Evolutionary conservation across 2,797 vertebrate genomes (phyloP).

Genomic region (Danio albolineatus): DNA sequence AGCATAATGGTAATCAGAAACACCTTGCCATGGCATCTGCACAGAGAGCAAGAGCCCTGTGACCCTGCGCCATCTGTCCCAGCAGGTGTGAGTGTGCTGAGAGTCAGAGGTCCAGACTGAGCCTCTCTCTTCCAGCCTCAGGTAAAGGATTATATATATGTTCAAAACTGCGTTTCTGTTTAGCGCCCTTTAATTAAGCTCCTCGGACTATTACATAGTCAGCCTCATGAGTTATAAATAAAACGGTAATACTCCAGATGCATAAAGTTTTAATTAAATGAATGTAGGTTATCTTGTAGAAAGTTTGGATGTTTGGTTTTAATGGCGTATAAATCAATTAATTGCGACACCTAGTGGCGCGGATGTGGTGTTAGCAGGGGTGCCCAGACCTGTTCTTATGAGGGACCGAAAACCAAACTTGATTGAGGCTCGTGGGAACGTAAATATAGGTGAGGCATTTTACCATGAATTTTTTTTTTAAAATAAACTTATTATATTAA

Average conservation of each 20-base stretch:
- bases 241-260: too few relatives aligned
- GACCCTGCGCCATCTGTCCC: constrained; percentile 37
- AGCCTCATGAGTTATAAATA: too few relatives aligned
- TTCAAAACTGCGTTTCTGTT: neutral
- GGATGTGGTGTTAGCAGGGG: neutral
- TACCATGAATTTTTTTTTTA: too few relatives aligned
- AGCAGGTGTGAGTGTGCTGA: neutral
- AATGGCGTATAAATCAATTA: neutral
- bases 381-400: too few relatives aligned
- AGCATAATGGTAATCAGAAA: neutral
- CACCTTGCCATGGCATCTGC: constrained; percentile 9
- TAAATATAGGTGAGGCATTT: too few relatives aligned
- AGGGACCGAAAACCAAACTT: too few relatives aligned
- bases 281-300: neutral
- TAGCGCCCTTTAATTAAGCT: neutral
- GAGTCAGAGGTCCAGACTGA: neutral
- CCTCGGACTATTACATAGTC: neutral
- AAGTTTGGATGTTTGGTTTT: neutral
- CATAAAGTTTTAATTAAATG: neutral
- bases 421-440: too few relatives aligned
- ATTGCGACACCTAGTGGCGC: neutral
- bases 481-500: too few relatives aligned
- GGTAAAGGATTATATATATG: neutral
- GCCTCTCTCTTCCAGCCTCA: constrained; percentile 15
- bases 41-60: neutral